Base-by-base conservation (phyloP, 2,888 invertebrate species). In the Microctonus hyperodae region DNA sequence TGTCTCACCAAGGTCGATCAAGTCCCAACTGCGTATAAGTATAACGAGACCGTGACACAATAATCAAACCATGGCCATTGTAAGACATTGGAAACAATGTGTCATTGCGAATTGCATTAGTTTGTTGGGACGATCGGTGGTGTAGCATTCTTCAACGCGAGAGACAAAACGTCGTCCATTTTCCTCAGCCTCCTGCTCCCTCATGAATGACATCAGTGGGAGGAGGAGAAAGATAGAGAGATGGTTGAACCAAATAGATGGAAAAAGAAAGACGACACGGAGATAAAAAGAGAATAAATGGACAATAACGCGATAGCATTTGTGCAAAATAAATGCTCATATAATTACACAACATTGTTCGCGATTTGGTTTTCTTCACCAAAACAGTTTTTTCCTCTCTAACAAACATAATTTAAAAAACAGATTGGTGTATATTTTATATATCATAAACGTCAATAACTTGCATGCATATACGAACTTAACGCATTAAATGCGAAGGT, bases 361-460 rank as follows among this genome's bases (percentile, higher is more conserved):
- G 40, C 40, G 57, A 25, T 9, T 37, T n/a, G 11, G n/a, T 9
- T 59, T 59, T n/a, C 28, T 59, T 40, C 59, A 59, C 44, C 25
- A 23, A 59, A 59, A 59, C 57, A 35, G 37, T 44, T 25, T 22
- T 59, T 25, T 44, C 44, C 59, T 59, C 20, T 20, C 40, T 23
- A 59, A 44, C 5, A n/a, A 40, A 37, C 59, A 59, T 23, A 11
- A 28, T n/a, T 44, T 23, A 7, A 44, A n/a, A 58, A 37, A 58
- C 56, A 56, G 56, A 56, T 31, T 40, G n/a, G 37, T 22, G 37
- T 37, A 23, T 22, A 1, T 20, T 22, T n/a, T n/a, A n/a, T n/a
- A n/a, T n/a, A n/a, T n/a, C n/a, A n/a, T n/a, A 37, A 44, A 22
- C 57, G 51, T 23, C 51, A 57, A 57, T 20, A 57, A 57, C 57